Conservation (phyloP, 2,113 vertebrate genomes). For the Sminthopsis crassicaudata region DNA sequence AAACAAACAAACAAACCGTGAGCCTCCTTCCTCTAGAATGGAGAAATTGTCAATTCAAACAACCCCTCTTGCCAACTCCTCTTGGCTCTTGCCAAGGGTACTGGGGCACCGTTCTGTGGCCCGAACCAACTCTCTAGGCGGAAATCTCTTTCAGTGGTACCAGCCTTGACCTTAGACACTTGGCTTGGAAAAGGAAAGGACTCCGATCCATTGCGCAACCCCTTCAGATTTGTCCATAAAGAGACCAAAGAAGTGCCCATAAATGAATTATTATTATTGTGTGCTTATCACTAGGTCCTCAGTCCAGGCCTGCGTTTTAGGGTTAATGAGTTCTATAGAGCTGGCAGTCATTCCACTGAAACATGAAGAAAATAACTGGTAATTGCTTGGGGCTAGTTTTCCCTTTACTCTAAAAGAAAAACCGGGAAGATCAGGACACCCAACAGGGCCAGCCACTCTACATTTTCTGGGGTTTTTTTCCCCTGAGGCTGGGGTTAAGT, state of each 20-base stretch:
- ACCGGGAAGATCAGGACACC: not conserved
- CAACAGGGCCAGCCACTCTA: too few relatives aligned
- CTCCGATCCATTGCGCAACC: not conserved
- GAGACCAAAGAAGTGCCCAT: too few relatives aligned
- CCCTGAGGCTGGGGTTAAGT: too few relatives aligned
- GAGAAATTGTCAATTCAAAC: not conserved
- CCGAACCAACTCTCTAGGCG: not conserved
- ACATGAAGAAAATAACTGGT: not conserved
- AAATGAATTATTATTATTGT: too few relatives aligned
- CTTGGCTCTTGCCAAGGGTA: too few relatives aligned
- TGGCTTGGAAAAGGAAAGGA: not conserved
- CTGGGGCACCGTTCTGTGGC: not conserved
- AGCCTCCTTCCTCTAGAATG: not conserved
- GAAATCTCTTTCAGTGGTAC: not conserved
- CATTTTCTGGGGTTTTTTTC: too few relatives aligned
- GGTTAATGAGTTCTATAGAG: too few relatives aligned
- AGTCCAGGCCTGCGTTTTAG: too few relatives aligned
- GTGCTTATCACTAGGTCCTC: too few relatives aligned
- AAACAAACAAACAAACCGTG: too few relatives aligned
- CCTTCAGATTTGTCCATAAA: not conserved
- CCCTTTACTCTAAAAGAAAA: not conserved
- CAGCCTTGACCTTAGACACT: not conserved
- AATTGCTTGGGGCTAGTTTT: not conserved
- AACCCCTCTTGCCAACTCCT: too few relatives aligned
- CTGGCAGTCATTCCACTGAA: not conserved